A percentile compares a stretch with the other conserved stretches of the same genome.
These are phyloP conservation scores for Hapalemur alaotrensis DNA, from an alignment of 2,797 vertebrate genomes.

Conservation along the genomic window DNA sequence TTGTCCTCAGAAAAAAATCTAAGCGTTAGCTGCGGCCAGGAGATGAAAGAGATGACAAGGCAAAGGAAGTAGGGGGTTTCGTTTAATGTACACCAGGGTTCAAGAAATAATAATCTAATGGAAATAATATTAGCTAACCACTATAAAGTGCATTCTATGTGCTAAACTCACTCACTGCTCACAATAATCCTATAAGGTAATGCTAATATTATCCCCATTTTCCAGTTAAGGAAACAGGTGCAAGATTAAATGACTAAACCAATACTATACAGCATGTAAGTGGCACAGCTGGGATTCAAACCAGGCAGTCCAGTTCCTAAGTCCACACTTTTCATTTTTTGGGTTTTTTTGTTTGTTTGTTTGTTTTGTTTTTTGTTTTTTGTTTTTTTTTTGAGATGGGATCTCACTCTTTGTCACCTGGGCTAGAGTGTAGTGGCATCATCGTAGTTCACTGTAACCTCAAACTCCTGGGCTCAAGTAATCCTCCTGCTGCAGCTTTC, in stretches of 20 bases:
- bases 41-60: background rate
- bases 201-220: background rate
- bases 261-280: background rate
- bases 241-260: background rate
- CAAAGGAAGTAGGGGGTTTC: background rate
- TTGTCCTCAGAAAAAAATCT: background rate
- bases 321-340: too few species aligned
- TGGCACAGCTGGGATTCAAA: background rate
- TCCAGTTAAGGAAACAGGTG: background rate
- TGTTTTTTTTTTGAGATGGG: background rate
- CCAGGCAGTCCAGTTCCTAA: background rate
- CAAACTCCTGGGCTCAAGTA: background rate
- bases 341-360: background rate
- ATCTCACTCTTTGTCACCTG: background rate
- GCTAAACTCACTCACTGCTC: background rate
- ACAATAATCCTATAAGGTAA: background rate
- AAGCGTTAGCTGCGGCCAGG: background rate
- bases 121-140: constrained; percentile 1
- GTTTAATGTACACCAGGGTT: background rate
- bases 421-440: background rate
- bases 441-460: background rate
- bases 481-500: background rate
- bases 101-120: background rate
- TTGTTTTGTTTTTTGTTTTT: background rate
- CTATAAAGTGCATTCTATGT: background rate